Base-by-base conservation (phyloP, 2,888 invertebrate species). In the Sthenelais limicola region DNA sequence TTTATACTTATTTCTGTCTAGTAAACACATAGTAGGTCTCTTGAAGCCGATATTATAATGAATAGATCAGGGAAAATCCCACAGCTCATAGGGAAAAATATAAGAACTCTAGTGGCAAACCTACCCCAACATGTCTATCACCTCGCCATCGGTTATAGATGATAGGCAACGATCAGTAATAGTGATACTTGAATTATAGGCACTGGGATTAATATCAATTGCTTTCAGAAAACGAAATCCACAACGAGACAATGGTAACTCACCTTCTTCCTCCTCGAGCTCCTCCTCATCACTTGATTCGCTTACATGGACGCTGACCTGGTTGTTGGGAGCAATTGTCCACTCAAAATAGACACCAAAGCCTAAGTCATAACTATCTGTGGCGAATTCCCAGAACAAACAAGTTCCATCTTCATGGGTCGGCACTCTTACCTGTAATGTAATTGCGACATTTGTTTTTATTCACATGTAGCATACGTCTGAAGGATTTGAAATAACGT, bases 331-430 rank as follows among this genome's bases (percentile, higher is more conserved):
- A 1, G 88, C 84, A 51, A 88, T 83, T 69, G 93, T 94, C 96
- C 98, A 99, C 89, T 99, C 99, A 88, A 99, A 99, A 88, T 94
- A 97, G 66, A 99, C 92, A 0, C 99, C 99, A 88, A 99, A 99
- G 87, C 88, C 88, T 33, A 99, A 94, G 87, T 99, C 99, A 85
- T 97, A 99, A 85, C 93, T 92, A 87, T 99, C 99, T 0, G 99
- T 98, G 18, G 98, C 97, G 88, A 99, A 99, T 90, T 99, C 99
- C 98, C 98, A 99, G 89, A 97, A 98, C 48, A 99, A 90, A 82
- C 95, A 94, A 1, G 93, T 92, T 0, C 98, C 98, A 82, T 95
- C 94, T 77, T 93, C 92, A 86, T 97, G 96, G 0, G 99, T 99
- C 9, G 99, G 99, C 70, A 99, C 98, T 48, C 98, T 91, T 2